Percentiles rank a stretch among this genome's conserved stretches.
phyloP scores from a whole-genome alignment of 1,140 invertebrate species.

The Daktulosphaira vitifoliae region DNA sequence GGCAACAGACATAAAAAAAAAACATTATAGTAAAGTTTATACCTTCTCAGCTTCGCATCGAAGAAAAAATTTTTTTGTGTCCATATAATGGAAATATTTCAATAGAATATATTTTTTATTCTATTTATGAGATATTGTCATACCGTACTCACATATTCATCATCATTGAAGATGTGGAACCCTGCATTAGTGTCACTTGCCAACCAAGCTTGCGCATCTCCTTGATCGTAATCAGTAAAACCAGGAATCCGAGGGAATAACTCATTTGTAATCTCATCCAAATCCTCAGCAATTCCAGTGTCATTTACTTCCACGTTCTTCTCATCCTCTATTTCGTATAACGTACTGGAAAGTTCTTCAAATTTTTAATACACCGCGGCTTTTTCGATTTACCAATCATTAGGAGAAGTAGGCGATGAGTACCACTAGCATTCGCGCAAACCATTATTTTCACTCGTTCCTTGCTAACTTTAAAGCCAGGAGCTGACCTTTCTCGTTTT shows the following conservation, averaged over 20 bases:
- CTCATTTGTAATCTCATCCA: not conserved
- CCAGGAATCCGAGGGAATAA: not conserved
- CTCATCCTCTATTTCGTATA: too few relatives aligned
- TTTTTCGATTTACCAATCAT: not conserved
- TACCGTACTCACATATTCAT: not conserved
- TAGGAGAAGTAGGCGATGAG: not conserved
- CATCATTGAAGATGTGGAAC: not conserved
- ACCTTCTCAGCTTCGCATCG: too few relatives aligned
- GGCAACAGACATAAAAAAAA: too few relatives aligned
- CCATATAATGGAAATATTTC: too few relatives aligned
- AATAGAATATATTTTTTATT: too few relatives aligned
- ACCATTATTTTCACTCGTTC: not conserved
- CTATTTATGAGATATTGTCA: too few relatives aligned
- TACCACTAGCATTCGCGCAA: slow-evolving; percentile 6
- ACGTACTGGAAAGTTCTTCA: not conserved
- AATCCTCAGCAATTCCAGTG: too few relatives aligned
- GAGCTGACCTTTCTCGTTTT: not conserved
- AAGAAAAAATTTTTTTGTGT: too few relatives aligned
- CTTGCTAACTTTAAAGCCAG: not conserved
- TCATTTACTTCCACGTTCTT: too few relatives aligned
- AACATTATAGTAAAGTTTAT: too few relatives aligned
- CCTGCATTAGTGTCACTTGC: not conserved
- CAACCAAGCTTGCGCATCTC: not conserved
- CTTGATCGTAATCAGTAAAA: not conserved
- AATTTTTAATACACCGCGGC: not conserved